Evolutionary conservation across 2,888 invertebrate genomes (phyloP), one percentile per base, ranked within the genome.

Genomic region (Luffia ferchaultella): DNA sequence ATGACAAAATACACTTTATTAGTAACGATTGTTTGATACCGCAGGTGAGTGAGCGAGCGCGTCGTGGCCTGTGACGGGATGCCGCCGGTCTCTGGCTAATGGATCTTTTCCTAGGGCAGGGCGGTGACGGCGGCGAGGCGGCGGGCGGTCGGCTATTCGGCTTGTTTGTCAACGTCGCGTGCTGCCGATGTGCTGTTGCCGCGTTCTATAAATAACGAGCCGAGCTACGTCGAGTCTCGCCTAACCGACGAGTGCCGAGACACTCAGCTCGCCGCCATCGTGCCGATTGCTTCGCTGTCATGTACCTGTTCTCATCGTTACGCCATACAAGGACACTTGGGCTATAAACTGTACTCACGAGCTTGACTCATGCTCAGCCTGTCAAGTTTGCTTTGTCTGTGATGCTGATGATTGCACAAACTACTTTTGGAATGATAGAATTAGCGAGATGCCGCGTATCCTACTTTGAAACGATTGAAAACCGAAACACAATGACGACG

Each of bases 141-240:
- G 30, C 30, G 5, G 30, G 30, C 30, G 30, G n/a, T 12, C 30
- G 30, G 64, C 68, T 70, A 67, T 65, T 57, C 57, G 63, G 64
- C 68, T 73, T 79, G 76, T 78, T 77, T 76, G 74, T 76, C 74
- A 75, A 73, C 71, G 73, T 72, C 68, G 64, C 60, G 63, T 67
- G 66, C 63, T 71, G 65, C 60, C 64, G 65, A 63, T 65, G 63
- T 65, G 17, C 64, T 61, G 55, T 65, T 60, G 64, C 62, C 64
- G 62, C 62, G 52, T 55, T 64, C 72, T 76, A 76, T 73, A 70
- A 76, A 74, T 78, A 76, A 72, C 62, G 60, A 60, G 52, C 63
- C 63, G 63, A 65, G 57, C 58, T 62, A 59, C 57, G 61, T 58
- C 59, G 59, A 62, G 60, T 60, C 59, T 60, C 60, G 60, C 55